phyloP scores from a whole-genome alignment of 2,888 invertebrate genomes.

The Stenoptilia bipunctidactyla region DNA sequence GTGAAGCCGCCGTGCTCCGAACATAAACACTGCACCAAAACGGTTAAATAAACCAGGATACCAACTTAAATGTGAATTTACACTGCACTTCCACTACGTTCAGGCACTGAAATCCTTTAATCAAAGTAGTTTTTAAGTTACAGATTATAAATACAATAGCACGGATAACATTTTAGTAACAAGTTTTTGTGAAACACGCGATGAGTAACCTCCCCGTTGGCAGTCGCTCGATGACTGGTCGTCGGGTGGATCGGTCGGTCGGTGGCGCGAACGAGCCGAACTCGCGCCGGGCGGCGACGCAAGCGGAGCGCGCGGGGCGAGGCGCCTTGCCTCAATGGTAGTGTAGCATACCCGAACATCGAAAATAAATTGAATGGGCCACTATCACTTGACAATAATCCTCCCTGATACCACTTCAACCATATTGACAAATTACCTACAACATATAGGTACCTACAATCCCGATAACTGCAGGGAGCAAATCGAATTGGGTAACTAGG shows the following conservation, averaged over 20 bases:
- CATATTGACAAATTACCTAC: too few species aligned
- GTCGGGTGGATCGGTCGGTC: slow-evolving; percentile 20
- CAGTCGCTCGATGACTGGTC: slow-evolving; percentile 63
- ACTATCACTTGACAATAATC: too few species aligned
- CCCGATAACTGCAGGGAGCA: slow-evolving; percentile 5
- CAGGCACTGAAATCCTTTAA: slow-evolving; percentile 57
- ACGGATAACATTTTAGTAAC: slow-evolving; percentile 50
- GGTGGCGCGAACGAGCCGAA: slow-evolving; percentile 11
- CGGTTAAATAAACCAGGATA: slow-evolving; percentile 40
- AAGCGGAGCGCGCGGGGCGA: slow-evolving; percentile 23
- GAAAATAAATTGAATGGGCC: slow-evolving; percentile 21
- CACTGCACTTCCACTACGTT: slow-evolving; percentile 49
- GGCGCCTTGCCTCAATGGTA: slow-evolving; percentile 16
- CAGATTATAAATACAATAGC: slow-evolving; percentile 40
- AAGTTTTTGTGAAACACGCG: slow-evolving; percentile 16
- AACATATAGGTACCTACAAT: too few species aligned
- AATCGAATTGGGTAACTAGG: slow-evolving; percentile 1
- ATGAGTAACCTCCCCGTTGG: slow-evolving; percentile 26
- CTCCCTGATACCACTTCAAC: too few species aligned
- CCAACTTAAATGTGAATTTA: slow-evolving; percentile 21
- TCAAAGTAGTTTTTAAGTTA: slow-evolving; percentile 50
- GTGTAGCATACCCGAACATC: slow-evolving; percentile 17
- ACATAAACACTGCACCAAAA: slow-evolving; percentile 69
- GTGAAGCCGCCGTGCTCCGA: slow-evolving; percentile 52
- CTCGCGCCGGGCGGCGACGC: slow-evolving; percentile 16